Percentiles rank a stretch among this genome's conserved stretches.
These are phyloP conservation scores for Ploceus nigricollis DNA, from an alignment of 2,113 vertebrate genomes.

Conservation along the genomic window DNA sequence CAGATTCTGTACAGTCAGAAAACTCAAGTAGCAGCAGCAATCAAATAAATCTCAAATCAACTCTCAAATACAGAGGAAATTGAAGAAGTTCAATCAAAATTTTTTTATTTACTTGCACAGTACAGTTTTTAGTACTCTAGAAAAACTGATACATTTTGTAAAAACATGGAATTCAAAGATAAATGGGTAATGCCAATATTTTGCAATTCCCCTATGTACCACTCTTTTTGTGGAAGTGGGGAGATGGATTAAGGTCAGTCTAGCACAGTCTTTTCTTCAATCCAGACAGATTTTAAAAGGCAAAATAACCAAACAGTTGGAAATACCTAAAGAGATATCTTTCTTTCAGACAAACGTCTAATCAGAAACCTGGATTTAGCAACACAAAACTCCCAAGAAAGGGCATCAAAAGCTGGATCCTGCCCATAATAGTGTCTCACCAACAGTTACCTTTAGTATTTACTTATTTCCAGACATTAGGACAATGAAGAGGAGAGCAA, in stretches of 20 bases:
- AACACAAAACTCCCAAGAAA: not conserved
- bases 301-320: not conserved
- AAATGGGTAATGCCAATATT: not conserved
- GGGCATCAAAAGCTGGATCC: not conserved
- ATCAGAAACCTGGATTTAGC: not conserved
- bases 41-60: not conserved
- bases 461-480: not conserved
- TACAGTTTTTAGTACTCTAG: not conserved
- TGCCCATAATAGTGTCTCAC: not conserved
- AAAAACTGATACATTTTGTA: not conserved
- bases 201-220: not conserved
- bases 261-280: not conserved
- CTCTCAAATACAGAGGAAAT: not conserved
- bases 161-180: not conserved
- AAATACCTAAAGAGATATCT: not conserved
- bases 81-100: not conserved
- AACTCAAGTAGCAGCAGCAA: not conserved
- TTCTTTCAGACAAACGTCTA: not conserved
- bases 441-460: not conserved
- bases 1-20: not conserved
- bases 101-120: not conserved
- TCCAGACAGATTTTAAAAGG: not conserved
- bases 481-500: not conserved
- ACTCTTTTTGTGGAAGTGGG: not conserved
- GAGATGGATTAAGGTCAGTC: not conserved